A percentile compares a stretch with the other conserved stretches of the same genome.
These are phyloP conservation scores for Cylloceria caligata DNA, from an alignment of 2,888 invertebrate genomes.

Conservation along the genomic window DNA sequence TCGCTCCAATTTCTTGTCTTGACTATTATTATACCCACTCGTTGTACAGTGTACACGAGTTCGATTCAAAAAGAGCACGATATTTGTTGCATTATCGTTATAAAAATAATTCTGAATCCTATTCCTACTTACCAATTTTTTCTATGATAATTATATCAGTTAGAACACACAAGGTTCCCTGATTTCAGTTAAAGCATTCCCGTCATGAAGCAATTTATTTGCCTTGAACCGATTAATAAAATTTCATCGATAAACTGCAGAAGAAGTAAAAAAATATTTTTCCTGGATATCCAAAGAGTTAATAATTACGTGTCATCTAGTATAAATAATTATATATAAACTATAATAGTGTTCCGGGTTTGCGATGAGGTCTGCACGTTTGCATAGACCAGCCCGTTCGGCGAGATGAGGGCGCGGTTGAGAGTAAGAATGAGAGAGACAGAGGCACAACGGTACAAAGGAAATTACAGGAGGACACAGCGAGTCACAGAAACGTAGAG, in stretches of 20 bases:
- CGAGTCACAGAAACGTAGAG: constrained; percentile 60
- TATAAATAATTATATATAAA: background rate
- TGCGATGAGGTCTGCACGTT: constrained; percentile 24
- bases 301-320: background rate
- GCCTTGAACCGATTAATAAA: no score
- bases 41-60: background rate
- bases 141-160: no score
- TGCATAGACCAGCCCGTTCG: constrained; percentile 49
- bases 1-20: constrained; percentile 19
- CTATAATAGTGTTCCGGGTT: constrained; percentile 56
- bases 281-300: background rate
- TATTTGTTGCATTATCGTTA: background rate
- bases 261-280: background rate
- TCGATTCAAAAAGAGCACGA: background rate
- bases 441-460: constrained; percentile 58
- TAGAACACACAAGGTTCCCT: no score
- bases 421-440: constrained; percentile 6
- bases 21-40: background rate
- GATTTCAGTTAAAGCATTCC: no score
- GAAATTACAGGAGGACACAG: constrained; percentile 56
- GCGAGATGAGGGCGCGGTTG: constrained; percentile 53
- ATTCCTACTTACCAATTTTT: background rate
- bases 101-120: background rate
- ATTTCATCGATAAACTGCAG: background rate
- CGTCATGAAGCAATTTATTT: no score